Percentiles rank a stretch among this genome's conserved stretches.
These are phyloP conservation scores for Orchesella flavescens DNA, from an alignment of 2,888 invertebrate genomes.

Conservation along the genomic window DNA sequence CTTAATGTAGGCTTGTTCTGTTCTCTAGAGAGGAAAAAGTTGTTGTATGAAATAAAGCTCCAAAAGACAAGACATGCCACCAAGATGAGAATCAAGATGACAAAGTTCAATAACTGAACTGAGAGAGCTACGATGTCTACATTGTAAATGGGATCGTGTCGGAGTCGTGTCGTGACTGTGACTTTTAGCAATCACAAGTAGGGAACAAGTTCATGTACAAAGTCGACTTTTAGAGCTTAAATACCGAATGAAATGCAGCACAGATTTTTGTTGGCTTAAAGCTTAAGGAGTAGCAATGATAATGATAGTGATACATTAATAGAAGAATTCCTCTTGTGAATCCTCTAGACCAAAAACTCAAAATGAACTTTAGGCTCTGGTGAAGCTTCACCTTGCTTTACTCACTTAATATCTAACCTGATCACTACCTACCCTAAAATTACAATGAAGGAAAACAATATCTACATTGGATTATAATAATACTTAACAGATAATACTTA, in stretches of 20 bases:
- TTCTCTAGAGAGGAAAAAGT: not conserved
- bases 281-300: not conserved
- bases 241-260: not conserved
- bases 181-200: constrained; percentile 3
- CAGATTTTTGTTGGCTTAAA: not conserved
- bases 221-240: not conserved
- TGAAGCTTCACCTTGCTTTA: not conserved
- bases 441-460: not conserved
- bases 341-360: too few species aligned
- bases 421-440: constrained; percentile 19
- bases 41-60: not conserved
- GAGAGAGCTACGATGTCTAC: not conserved
- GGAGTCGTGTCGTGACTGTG: constrained; percentile 24
- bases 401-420: not conserved
- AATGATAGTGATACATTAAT: too few species aligned
- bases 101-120: constrained; percentile 51
- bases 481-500: constrained; percentile 22
- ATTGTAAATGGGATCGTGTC: constrained; percentile 12
- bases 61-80: constrained; percentile 18
- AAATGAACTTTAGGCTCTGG: too few species aligned
- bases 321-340: too few species aligned
- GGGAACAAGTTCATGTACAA: not conserved
- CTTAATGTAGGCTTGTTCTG: constrained; percentile 27
- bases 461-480: constrained; percentile 6
- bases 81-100: constrained; percentile 24